Percentiles rank a stretch among this genome's conserved stretches.
phyloP scores from a whole-genome alignment of 2,113 vertebrate species.

The Columba livia region DNA sequence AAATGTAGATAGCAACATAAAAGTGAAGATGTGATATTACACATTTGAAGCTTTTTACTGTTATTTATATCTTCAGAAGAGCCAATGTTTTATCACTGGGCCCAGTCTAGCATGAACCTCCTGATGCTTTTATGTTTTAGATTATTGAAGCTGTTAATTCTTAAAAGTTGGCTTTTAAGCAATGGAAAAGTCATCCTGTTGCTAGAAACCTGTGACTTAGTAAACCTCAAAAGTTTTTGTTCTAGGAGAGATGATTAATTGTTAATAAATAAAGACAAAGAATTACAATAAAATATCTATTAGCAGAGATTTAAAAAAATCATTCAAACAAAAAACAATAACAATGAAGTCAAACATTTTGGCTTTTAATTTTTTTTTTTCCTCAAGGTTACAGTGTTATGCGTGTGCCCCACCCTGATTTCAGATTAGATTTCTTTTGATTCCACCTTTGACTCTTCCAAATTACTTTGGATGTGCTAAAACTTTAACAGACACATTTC shows the following conservation, averaged over 20 bases:
- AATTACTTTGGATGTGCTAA: not conserved
- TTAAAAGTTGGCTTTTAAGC: not conserved
- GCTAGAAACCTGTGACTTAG: not conserved
- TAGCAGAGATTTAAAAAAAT: not conserved
- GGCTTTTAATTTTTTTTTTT: too few species aligned
- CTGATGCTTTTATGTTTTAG: not conserved
- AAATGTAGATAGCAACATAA: not conserved
- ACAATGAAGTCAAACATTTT: too few species aligned
- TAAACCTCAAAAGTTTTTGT: not conserved
- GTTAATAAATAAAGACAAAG: not conserved
- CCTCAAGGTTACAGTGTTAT: not conserved
- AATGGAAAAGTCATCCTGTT: not conserved
- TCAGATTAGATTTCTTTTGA: not conserved
- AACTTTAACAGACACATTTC: not conserved
- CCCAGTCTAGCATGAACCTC: not conserved
- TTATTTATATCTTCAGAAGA: not conserved
- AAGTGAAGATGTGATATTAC: not conserved
- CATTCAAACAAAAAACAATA: not conserved
- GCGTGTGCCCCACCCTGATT: not conserved
- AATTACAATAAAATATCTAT: not conserved
- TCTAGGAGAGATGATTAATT: not conserved
- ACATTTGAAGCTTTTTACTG: not conserved
- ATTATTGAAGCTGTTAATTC: not conserved
- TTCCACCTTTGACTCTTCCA: not conserved
- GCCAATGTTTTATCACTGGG: not conserved